phyloP scores from a whole-genome alignment of 2,797 vertebrate species.

The Malurus splendens region DNA sequence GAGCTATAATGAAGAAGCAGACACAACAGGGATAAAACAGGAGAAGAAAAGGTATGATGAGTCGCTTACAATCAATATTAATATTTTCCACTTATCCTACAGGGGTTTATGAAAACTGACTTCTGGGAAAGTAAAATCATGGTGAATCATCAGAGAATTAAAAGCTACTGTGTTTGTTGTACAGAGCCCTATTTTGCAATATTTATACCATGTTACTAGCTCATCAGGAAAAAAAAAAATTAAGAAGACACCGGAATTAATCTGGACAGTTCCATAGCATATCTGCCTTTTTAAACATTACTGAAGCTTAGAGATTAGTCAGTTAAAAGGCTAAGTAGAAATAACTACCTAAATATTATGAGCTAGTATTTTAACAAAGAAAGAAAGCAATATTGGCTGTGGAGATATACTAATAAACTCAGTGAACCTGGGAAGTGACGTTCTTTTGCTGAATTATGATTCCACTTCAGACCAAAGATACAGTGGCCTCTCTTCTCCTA shows the following conservation, averaged over 20 bases:
- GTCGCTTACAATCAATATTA: background rate
- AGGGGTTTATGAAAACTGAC: background rate
- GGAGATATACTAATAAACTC: background rate
- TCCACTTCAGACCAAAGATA: background rate
- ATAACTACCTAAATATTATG: background rate
- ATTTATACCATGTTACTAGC: background rate
- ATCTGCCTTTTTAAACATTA: background rate
- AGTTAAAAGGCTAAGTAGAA: background rate
- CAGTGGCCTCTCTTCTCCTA: background rate
- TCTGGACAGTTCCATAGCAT: background rate
- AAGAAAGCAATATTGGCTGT: background rate
- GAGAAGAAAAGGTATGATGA: background rate
- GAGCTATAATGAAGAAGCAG: background rate
- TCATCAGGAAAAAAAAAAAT: background rate
- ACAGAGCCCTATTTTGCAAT: background rate
- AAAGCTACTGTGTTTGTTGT: background rate
- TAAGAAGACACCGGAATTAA: background rate
- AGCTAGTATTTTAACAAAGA: background rate
- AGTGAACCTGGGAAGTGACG: background rate
- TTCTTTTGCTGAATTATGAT: background rate
- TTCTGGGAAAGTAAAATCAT: background rate
- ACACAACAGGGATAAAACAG: background rate
- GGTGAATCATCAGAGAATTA: background rate
- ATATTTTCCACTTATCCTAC: background rate
- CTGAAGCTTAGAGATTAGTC: background rate